A percentile compares a stretch with the other conserved stretches of the same genome.
Evolutionary conservation across 2,888 invertebrate species (phyloP).

Genomic region (Lottia scabra): DNA sequence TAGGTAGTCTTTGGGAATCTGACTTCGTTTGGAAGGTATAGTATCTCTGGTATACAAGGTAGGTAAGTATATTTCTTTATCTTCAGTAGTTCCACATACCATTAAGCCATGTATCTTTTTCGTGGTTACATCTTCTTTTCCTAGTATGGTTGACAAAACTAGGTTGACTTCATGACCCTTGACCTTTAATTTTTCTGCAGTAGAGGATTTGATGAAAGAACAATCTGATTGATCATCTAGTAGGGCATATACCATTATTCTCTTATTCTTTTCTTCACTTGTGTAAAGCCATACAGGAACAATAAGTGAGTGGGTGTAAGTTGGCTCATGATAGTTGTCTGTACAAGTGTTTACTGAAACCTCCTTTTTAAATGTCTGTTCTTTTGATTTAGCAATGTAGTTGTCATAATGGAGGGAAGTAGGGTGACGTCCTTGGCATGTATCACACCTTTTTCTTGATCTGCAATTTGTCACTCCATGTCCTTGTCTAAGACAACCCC

Average conservation of each 20-base stretch:
- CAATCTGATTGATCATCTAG: not conserved
- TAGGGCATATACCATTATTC: not conserved
- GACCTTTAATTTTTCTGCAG: not conserved
- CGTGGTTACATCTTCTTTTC: not conserved
- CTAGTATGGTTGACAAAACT: conserved; percentile 9
- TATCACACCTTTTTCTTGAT: not conserved
- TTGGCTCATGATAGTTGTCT: not conserved
- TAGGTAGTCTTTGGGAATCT: conserved; percentile 5
- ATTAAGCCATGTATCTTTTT: conserved; percentile 9
- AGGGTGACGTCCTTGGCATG: not conserved
- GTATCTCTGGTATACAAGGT: conserved; percentile 1
- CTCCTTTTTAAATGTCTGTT: not conserved
- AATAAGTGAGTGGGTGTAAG: not conserved
- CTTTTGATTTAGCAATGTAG: not conserved
- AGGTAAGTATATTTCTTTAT: not conserved
- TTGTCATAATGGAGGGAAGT: not conserved
- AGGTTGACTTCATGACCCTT: not conserved
- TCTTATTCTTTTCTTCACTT: not conserved
- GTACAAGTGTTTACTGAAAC: not conserved
- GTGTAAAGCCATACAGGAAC: not conserved
- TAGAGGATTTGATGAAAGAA: not conserved
- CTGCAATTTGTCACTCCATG: not conserved
- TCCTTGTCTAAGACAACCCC: not conserved
- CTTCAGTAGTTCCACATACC: not conserved
- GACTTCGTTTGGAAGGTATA: not conserved